Evolutionary conservation across 2,113 vertebrate species (phyloP).

Genomic region (Dasyurus viverrinus): DNA sequence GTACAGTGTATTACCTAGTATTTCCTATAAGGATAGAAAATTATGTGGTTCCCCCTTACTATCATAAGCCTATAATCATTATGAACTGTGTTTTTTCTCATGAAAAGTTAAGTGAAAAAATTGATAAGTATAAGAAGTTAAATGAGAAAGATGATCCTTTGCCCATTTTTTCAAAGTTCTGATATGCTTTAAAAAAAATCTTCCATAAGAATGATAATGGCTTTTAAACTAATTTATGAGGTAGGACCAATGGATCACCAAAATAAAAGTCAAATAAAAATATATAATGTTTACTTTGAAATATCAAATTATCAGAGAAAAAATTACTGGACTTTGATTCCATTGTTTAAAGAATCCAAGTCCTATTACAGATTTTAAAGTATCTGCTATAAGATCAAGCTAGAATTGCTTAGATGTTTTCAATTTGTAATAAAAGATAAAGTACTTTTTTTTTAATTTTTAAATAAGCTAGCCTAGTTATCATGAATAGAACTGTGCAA

Average conservation of each 20-base stretch:
- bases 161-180: not conserved
- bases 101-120: not conserved
- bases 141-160: conserved; percentile 22
- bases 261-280: not conserved
- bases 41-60: conserved; percentile 28
- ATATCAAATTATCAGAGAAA: not conserved
- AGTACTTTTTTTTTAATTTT: not conserved
- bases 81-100: not conserved
- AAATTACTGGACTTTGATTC: not conserved
- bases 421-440: not conserved
- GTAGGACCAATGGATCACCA: not conserved
- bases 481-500: not conserved
- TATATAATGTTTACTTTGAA: not conserved
- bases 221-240: conserved; percentile 17
- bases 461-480: not conserved
- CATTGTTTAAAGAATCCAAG: not conserved
- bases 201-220: not conserved
- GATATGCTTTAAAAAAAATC: not conserved
- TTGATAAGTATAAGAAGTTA: not conserved
- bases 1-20: conserved; percentile 40
- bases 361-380: not conserved
- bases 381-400: not conserved
- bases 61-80: conserved; percentile 30
- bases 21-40: conserved; percentile 54
- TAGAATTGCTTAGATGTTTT: not conserved